phyloP scores from a whole-genome alignment of 1,140 invertebrate species.

The Rhopalosiphum maidis region DNA sequence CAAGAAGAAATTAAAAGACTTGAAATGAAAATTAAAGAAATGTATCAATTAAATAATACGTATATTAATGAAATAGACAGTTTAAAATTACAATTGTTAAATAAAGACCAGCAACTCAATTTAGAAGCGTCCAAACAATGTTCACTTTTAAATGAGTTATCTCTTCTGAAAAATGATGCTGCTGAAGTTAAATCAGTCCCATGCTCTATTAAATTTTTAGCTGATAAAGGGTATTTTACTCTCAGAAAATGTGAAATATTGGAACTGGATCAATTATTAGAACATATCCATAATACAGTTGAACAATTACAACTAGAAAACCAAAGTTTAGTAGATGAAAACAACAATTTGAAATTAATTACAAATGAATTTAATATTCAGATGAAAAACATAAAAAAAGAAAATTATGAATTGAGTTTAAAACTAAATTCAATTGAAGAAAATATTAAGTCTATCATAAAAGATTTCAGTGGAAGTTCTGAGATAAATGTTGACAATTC shows the following conservation, averaged over 20 bases:
- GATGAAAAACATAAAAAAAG: background rate
- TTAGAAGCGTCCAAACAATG: background rate
- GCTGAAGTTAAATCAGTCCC: background rate
- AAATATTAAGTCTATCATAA: slow-evolving; percentile 9
- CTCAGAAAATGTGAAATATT: slow-evolving; percentile 19
- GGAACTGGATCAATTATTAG: slow-evolving; percentile 22
- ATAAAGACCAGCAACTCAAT: slow-evolving; percentile 29
- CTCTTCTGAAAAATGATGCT: background rate
- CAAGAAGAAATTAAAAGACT: slow-evolving; percentile 50
- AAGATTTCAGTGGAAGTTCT: background rate
- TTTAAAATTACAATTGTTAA: slow-evolving; percentile 19
- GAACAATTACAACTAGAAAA: slow-evolving; percentile 32
- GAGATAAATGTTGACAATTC: slow-evolving; percentile 9
- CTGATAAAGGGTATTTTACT: slow-evolving; percentile 22
- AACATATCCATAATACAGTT: background rate
- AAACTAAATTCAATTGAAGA: slow-evolving; percentile 21
- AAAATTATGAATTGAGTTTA: slow-evolving; percentile 16
- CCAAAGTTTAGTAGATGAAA: slow-evolving; percentile 38
- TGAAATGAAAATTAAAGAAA: slow-evolving; percentile 37
- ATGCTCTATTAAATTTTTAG: background rate
- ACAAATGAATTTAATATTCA: background rate
- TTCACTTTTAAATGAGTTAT: background rate
- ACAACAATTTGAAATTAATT: slow-evolving; percentile 37
- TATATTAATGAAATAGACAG: slow-evolving; percentile 41
- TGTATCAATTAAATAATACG: slow-evolving; percentile 11